Base-by-base conservation (phyloP, 2,888 invertebrate species). In the Danaus chrysippus region DNA sequence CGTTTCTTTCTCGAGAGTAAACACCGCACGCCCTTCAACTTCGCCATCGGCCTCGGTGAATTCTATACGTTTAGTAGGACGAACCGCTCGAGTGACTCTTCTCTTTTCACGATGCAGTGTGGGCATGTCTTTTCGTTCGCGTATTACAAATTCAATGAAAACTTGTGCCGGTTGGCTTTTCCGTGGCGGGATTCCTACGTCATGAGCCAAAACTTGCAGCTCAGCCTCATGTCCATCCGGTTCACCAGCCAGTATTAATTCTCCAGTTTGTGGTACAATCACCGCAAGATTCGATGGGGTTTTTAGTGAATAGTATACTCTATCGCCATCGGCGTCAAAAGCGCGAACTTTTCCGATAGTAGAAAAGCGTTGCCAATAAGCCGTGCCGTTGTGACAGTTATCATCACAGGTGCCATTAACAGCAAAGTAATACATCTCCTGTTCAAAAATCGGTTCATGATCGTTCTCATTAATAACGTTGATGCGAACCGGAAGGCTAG, bases 231-330 rank as follows among this genome's bases (percentile, higher is more conserved):
- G 92, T 59, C 93, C 91, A 9, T 93, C 92, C 1, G 96, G 96
- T 73, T 96, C 96, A 19, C 95, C 95, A 13, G 95, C 95, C 56
- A 98, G 83, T 75, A 98, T 93, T 15, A 99, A 87, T 79, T 97
- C 96, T 0, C 98, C 98, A 0, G 97, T 97, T 86, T 97, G 97
- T 0, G 98, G 98, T 3, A 98, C 96, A 70, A 98, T 96, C 12
- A 97, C 96, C 52, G 97, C 94, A 70, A 96, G 92, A 76, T 96
- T 96, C 69, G 95, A 96, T 11, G 96, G 96, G 3, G 95, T 93
- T 61, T 94, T 93, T 59, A 98, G 87, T 59, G 95, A 94, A 82
- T 98, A 99, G 58, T 96, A 96, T n/a, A 98, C 93, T 73, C 94
- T 94, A 83, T 98, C 97, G n/a, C 96, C 97, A 82, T 98, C 98